These are phyloP conservation scores for Myotis vivesi DNA, from an alignment of 2,797 vertebrate species.

Conservation along the genomic window DNA sequence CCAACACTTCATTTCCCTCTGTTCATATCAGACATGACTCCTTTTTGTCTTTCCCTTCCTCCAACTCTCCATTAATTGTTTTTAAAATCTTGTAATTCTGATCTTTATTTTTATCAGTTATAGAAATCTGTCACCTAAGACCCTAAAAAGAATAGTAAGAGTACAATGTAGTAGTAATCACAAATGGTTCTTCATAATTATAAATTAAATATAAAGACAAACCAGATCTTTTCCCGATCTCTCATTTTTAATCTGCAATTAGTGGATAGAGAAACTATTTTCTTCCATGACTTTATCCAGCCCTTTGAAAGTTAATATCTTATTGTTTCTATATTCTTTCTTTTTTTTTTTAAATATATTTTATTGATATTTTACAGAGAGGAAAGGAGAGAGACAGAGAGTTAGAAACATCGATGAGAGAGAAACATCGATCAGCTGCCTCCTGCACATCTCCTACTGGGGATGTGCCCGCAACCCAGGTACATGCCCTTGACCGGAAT, in stretches of 20 bases:
- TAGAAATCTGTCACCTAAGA: not conserved
- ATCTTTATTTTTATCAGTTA: slow-evolving; percentile 3
- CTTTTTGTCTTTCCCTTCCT: not conserved
- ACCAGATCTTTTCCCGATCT: not conserved
- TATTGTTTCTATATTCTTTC: slow-evolving; percentile 30
- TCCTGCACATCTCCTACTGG: too few relatives aligned
- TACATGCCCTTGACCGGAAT: too few relatives aligned
- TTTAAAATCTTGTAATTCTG: slow-evolving; percentile 34
- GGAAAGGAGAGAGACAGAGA: too few relatives aligned
- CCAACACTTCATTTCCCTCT: not conserved
- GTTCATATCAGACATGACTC: not conserved
- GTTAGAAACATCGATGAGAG: too few relatives aligned
- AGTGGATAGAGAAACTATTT: not conserved
- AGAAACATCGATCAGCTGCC: too few relatives aligned
- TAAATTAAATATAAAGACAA: slow-evolving; percentile 25
- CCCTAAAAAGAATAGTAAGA: slow-evolving; percentile 5
- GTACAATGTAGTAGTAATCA: not conserved
- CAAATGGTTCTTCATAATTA: slow-evolving; percentile 20
- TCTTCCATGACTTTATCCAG: not conserved
- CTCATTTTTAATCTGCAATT: not conserved
- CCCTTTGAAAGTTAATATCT: slow-evolving; percentile 16
- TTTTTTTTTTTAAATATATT: too few relatives aligned
- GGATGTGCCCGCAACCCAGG: too few relatives aligned
- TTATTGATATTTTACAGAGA: too few relatives aligned
- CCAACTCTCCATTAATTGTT: not conserved